Conservation (phyloP, 2,888 invertebrate species). For the Athalia rosae region DNA sequence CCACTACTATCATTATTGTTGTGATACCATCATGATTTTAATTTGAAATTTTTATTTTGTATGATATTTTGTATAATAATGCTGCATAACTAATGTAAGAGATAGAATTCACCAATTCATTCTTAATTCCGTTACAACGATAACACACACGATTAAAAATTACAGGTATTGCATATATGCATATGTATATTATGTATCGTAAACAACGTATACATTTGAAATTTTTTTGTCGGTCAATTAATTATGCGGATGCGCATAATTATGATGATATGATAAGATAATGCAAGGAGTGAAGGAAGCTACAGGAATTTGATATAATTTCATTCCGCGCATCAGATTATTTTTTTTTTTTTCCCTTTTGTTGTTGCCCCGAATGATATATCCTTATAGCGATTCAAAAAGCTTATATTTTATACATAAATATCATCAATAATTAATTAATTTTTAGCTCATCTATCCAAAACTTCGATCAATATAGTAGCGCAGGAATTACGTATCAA, state of each 20-base stretch:
- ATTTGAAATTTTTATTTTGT: not conserved
- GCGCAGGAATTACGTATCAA: not conserved
- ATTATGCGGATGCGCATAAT: not conserved
- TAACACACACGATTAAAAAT: conserved; percentile 24
- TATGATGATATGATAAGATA: not conserved
- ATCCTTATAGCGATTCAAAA: not conserved
- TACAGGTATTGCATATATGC: conserved; percentile 6
- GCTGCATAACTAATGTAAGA: not conserved
- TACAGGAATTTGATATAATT: not conserved
- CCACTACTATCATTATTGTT: not conserved
- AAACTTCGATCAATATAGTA: not conserved
- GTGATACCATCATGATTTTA: not conserved
- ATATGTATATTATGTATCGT: not conserved
- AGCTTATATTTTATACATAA: not conserved
- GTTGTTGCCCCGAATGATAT: not conserved
- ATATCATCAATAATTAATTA: not conserved
- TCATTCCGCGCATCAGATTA: not conserved
- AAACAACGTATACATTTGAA: conserved; percentile 20
- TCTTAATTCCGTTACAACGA: not conserved
- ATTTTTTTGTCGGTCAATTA: not conserved
- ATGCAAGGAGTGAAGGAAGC: conserved; percentile 22
- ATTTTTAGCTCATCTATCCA: not conserved
- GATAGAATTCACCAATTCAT: not conserved
- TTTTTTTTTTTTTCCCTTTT: no score
- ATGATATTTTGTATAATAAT: not conserved